Evolutionary conservation across 2,113 vertebrate species (phyloP).

Genomic region (Datnioides undecimradiatus): DNA sequence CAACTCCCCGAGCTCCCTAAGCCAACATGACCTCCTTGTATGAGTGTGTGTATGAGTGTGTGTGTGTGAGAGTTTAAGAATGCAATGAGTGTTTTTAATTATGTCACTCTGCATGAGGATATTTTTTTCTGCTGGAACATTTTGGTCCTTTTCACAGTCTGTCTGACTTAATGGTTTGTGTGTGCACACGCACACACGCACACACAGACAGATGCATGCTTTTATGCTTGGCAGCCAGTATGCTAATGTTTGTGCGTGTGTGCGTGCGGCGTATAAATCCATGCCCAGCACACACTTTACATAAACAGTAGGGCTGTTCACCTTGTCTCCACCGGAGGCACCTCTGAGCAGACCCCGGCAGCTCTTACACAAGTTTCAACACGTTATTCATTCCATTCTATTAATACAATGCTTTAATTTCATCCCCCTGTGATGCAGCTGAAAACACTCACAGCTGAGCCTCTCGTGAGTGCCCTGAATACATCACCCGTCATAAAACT

Average conservation of each 20-base stretch:
- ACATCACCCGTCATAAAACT: slow-evolving; percentile 14
- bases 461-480: slow-evolving; percentile 25
- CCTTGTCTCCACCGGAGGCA: slow-evolving; percentile 73
- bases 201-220: not conserved
- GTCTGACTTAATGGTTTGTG: slow-evolving; percentile 37
- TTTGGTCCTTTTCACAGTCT: slow-evolving; percentile 52
- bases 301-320: slow-evolving; percentile 22
- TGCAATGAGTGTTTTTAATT: slow-evolving; percentile 80
- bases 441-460: slow-evolving; percentile 44
- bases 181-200: slow-evolving; percentile 2
- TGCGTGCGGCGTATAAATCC: too few relatives aligned
- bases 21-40: slow-evolving; percentile 71
- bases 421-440: slow-evolving; percentile 42
- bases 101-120: slow-evolving; percentile 70
- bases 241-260: slow-evolving; percentile 28
- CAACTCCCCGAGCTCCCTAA: slow-evolving; percentile 73
- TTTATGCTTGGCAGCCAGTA: slow-evolving; percentile 15
- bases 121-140: slow-evolving; percentile 63
- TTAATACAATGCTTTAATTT: slow-evolving; percentile 71
- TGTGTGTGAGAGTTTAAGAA: slow-evolving; percentile 56
- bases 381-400: slow-evolving; percentile 75
- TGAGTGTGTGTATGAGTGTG: slow-evolving; percentile 41
- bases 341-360: slow-evolving; percentile 37
- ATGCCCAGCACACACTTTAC: slow-evolving; percentile 15
- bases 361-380: slow-evolving; percentile 71